Base-by-base conservation (phyloP, 2,113 vertebrate species). In the Clarias macrocephalus region DNA sequence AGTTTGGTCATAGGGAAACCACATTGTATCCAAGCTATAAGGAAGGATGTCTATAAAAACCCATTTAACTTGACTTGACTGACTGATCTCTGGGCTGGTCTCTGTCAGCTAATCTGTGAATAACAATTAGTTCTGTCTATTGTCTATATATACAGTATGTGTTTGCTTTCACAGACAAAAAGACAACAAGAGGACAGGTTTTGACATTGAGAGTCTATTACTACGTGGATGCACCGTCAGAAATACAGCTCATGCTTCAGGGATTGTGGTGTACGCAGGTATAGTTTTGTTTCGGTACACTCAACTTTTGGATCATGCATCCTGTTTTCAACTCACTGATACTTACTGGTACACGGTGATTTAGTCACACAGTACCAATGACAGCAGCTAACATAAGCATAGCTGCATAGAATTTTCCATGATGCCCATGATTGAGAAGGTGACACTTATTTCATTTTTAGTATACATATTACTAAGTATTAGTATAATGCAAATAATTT, bases 191-290 rank as follows among this genome's bases (percentile, higher is more conserved):
- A 95, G 92, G 95, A 95, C 87, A 93, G 96, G 92, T 86, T 97
- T 92, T 93, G 94, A 95, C 83, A 97, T 97, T 86, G 96, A 97
- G 89, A 99, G 97, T 90, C 93, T 99, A 90, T 90, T 99, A 91
- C 95, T 99, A 79, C 95, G 97, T 80, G 98, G 98, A 52, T 98
- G 97, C 92, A 98, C 96, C 82, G 90, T 99, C 92, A 95, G 96
- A 92, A 99, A 99, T 92, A 99, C 97, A 0, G 96, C 97, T 87
- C 94, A 96, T 0, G 96, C 97, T 33, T 93, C 95, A 21, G 98
- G 98, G 89, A 97, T 99, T 56, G 98, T 99, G 88, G 95, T 99
- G 88, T 99, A 98, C 5, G 97, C 97, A 96, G 97, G 98, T 99
- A 94, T 23, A 86, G 72, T 70, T 19, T 80, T 87, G 25, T 75